These are phyloP conservation scores for Rhipidura dahli DNA, from an alignment of 2,113 vertebrate genomes.

Conservation along the genomic window DNA sequence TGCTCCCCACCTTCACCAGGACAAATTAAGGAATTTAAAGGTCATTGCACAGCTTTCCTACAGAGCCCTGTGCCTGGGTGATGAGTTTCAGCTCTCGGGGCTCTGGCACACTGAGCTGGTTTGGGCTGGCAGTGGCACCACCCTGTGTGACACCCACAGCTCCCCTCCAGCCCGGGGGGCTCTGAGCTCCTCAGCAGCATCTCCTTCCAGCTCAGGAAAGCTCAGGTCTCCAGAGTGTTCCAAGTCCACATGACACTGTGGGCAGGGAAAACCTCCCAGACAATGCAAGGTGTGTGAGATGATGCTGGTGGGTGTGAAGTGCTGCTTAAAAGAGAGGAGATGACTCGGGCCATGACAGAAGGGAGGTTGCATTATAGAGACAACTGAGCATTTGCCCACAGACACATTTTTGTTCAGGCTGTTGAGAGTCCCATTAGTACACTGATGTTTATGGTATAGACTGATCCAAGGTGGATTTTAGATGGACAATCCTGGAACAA, in stretches of 20 bases:
- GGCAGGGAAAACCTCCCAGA: background rate
- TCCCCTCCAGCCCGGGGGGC: background rate
- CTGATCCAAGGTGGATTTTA: background rate
- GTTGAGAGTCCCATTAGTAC: background rate
- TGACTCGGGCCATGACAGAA: rapidly evolving
- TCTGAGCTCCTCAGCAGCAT: background rate
- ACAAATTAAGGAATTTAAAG: background rate
- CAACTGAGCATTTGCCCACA: background rate
- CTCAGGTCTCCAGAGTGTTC: rapidly evolving
- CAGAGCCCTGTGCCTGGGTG: background rate
- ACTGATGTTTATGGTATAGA: rapidly evolving
- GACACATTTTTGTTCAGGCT: background rate
- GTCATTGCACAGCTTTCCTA: background rate
- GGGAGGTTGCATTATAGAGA: rapidly evolving
- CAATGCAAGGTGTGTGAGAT: background rate
- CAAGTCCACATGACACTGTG: rapidly evolving
- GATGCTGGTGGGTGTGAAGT: background rate
- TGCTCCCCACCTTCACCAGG: background rate
- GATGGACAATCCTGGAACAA: background rate
- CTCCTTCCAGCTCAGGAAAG: background rate
- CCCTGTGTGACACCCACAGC: background rate
- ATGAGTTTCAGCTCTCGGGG: background rate
- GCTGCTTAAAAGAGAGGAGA: background rate
- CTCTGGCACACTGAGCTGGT: rapidly evolving
- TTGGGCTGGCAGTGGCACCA: background rate